These are phyloP conservation scores for Pelodytes ibericus DNA, from an alignment of 2,797 vertebrate species.

Conservation along the genomic window DNA sequence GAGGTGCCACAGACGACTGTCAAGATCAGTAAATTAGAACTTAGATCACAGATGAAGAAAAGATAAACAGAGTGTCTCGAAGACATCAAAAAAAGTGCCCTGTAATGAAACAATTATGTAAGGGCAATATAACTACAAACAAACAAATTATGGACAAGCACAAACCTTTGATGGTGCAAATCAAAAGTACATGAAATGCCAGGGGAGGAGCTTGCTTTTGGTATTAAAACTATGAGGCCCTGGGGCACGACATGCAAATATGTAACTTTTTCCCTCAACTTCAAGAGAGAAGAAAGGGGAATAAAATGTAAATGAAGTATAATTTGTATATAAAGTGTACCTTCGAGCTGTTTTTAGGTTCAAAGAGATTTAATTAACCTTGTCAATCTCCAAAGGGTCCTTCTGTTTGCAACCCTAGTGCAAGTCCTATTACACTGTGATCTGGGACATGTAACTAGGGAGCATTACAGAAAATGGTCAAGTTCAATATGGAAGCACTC, in stretches of 20 bases:
- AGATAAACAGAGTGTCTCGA: conserved; percentile 18
- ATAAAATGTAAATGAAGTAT: conserved; percentile 21
- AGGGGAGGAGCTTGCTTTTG: neutral
- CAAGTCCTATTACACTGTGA: conserved; percentile 11
- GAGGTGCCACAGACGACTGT: neutral
- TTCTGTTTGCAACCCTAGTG: conserved; percentile 1
- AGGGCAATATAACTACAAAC: neutral
- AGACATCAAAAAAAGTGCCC: conserved; percentile 20
- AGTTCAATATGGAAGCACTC: neutral
- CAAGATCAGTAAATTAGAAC: conserved; percentile 19
- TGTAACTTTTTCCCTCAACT: neutral
- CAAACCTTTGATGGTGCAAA: neutral
- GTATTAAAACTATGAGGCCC: neutral
- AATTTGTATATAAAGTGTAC: conserved; percentile 31
- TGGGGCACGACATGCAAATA: neutral
- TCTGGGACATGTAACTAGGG: neutral
- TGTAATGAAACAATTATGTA: conserved; percentile 41
- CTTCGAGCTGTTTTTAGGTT: conserved; percentile 25
- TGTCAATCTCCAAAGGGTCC: conserved; percentile 31
- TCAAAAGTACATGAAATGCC: neutral
- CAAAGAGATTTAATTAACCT: conserved; percentile 47
- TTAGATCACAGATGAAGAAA: conserved; percentile 25
- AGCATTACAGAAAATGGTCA: neutral
- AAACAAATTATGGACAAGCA: neutral
- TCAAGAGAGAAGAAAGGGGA: too few species aligned